Base-by-base conservation (phyloP, 2,797 vertebrate species). In the Smutsia temminckii region DNA sequence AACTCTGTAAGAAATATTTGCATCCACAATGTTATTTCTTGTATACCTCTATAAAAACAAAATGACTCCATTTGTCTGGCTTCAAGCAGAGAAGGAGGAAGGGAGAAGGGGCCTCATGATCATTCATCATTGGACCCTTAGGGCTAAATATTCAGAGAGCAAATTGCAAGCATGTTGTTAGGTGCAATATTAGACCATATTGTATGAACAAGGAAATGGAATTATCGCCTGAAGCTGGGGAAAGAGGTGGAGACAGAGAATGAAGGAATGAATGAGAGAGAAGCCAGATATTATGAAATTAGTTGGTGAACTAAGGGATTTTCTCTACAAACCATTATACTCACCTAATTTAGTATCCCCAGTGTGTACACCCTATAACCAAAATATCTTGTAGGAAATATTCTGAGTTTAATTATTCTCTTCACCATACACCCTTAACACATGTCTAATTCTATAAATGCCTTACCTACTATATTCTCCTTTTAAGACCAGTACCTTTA, bases 21-120 rank as follows among this genome's bases (percentile, higher is more conserved):
- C 64, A 88, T 90, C 88, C 77, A 86, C 64, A 63, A 93, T 42
- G 59, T 59, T 94, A 51, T 46, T 96, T 96, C 96, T 83, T 93
- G 57, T 2, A 1, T 75, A 53, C 17, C 32, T 74, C 14, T 91
- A 87, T 97, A 69, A 95, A 96, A 85, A 71, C 21, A 63, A 85
- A 95, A 57, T 66, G 7, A 40, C 92, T 85, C 90, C 57, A 53
- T 69, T 88, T 77, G 17, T 92, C 51, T 89, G 66, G 57, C 72
- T 64, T 88, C 69, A 16, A 71, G 49, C 83, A 89, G 37, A 97
- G 75, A 64, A 93, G 23, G 96, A 37, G 13, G 61, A 5, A 94
- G 75, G 29, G 42, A 63, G 80, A 55, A 16, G 0, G 6, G 3
- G 40, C n/a, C n/a, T 92, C 46, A 7, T 20, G 34, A 93, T 8